Evolutionary conservation across 2,113 vertebrate species (phyloP).

Genomic region (Ramphastos sulfuratus): DNA sequence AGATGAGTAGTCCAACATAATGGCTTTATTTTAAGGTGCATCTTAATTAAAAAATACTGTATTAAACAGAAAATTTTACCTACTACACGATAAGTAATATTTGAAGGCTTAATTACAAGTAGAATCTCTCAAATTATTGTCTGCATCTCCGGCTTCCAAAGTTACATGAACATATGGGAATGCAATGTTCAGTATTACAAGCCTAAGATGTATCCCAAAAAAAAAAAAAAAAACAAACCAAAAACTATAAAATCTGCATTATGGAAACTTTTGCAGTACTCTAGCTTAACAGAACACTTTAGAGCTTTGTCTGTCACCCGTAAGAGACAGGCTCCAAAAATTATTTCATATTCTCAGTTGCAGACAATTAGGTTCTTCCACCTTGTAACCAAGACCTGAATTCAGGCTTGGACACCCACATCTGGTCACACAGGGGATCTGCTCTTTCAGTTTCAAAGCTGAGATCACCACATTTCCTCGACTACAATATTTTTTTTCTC

Average conservation of each 20-base stretch:
- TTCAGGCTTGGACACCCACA: not conserved
- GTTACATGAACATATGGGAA: not conserved
- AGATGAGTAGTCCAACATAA: not conserved
- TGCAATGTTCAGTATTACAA: not conserved
- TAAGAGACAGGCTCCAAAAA: not conserved
- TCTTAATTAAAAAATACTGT: not conserved
- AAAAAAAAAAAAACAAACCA: no score
- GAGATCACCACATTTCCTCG: not conserved
- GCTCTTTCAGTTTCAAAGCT: not conserved
- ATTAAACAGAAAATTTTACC: not conserved
- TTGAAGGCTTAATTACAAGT: not conserved
- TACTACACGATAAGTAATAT: not conserved
- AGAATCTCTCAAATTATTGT: not conserved
- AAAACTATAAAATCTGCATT: not conserved
- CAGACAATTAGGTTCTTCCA: not conserved
- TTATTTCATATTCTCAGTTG: not conserved
- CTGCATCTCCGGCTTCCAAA: not conserved
- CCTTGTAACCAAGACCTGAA: not conserved
- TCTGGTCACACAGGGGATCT: not conserved
- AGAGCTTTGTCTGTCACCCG: not conserved
- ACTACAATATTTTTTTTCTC: not conserved
- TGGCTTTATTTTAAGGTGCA: not conserved
- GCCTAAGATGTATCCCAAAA: not conserved
- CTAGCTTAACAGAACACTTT: fast-evolving
- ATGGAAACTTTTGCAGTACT: not conserved